These are phyloP conservation scores for Melanotus villosus DNA, from an alignment of 2,888 invertebrate species.

Conservation along the genomic window DNA sequence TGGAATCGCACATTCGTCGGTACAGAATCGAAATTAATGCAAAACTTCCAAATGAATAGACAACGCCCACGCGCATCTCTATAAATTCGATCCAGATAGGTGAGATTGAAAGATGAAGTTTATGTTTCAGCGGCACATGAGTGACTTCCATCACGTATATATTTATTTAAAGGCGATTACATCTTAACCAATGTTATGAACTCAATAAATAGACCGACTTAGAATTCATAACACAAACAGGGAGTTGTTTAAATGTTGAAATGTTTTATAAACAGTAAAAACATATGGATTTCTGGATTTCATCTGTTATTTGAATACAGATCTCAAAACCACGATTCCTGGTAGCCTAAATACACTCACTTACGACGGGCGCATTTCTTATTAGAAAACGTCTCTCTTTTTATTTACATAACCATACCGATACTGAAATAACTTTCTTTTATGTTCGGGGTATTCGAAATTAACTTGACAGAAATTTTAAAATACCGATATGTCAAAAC, in stretches of 20 bases:
- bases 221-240: conserved; percentile 66
- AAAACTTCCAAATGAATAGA: conserved; percentile 49
- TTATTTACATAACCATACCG: conserved; percentile 32
- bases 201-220: conserved; percentile 63
- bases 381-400: conserved; percentile 35
- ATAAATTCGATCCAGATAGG: conserved; percentile 29
- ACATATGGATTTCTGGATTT: conserved; percentile 67
- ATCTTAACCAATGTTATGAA: conserved; percentile 64
- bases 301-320: conserved; percentile 56
- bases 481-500: background rate
- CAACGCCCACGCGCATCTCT: conserved; percentile 37
- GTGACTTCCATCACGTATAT: conserved; percentile 55
- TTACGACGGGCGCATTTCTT: conserved; percentile 32
- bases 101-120: conserved; percentile 49
- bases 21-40: conserved; percentile 58
- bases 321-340: conserved; percentile 44
- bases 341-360: conserved; percentile 40
- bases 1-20: conserved; percentile 63
- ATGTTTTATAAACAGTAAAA: conserved; percentile 67
- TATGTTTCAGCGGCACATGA: conserved; percentile 51
- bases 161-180: conserved; percentile 66
- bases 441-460: no score
- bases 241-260: conserved; percentile 64
- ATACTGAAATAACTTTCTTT: no score
- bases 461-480: no score